Conservation (phyloP, 2,113 vertebrate species). For the Phylloscopus trochilus region DNA sequence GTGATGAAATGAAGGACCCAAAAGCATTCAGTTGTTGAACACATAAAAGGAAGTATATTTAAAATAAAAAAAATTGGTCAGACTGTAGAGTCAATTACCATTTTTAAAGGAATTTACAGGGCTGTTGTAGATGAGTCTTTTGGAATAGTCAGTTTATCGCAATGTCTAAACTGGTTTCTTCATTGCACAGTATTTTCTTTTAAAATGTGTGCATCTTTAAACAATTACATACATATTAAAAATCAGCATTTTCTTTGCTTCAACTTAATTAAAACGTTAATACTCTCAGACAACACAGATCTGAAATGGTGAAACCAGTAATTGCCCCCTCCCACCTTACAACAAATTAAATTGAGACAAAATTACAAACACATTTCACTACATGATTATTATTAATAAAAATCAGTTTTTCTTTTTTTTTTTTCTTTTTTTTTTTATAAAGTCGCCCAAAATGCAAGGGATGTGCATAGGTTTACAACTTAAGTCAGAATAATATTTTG, state of each 20-base stretch:
- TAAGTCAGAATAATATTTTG: slow-evolving; percentile 82
- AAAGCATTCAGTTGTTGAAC: slow-evolving; percentile 87
- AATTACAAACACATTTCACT: slow-evolving; percentile 96
- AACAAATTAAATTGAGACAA: slow-evolving; percentile 92
- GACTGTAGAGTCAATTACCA: slow-evolving; percentile 87
- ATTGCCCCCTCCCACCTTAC: slow-evolving; percentile 81
- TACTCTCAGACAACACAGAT: slow-evolving; percentile 91
- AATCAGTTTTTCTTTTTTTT: slow-evolving; percentile 76
- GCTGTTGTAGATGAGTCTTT: slow-evolving; percentile 82
- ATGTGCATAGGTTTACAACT: slow-evolving; percentile 96
- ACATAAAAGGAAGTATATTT: slow-evolving; percentile 99
- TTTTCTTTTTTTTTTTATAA: slow-evolving; percentile 83
- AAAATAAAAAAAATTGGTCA: slow-evolving; percentile 89
- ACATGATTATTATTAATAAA: slow-evolving; percentile 93
- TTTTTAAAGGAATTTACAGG: slow-evolving; percentile 90
- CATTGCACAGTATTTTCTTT: slow-evolving; percentile 81
- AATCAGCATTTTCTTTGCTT: slow-evolving; percentile 84
- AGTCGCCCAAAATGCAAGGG: slow-evolving; percentile 92
- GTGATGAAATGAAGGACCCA: slow-evolving; percentile 80
- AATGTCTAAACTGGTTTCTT: slow-evolving; percentile 80
- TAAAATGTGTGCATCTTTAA: slow-evolving; percentile 82
- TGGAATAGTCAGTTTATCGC: slow-evolving; percentile 86
- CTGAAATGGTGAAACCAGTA: slow-evolving; percentile 87
- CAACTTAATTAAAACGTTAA: slow-evolving; percentile 86
- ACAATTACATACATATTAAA: slow-evolving; percentile 89